Percentiles rank a stretch among this genome's conserved stretches.
Evolutionary conservation across 2,797 vertebrate species (phyloP).

Genomic region (Gymnoscopelus microlampas): DNA sequence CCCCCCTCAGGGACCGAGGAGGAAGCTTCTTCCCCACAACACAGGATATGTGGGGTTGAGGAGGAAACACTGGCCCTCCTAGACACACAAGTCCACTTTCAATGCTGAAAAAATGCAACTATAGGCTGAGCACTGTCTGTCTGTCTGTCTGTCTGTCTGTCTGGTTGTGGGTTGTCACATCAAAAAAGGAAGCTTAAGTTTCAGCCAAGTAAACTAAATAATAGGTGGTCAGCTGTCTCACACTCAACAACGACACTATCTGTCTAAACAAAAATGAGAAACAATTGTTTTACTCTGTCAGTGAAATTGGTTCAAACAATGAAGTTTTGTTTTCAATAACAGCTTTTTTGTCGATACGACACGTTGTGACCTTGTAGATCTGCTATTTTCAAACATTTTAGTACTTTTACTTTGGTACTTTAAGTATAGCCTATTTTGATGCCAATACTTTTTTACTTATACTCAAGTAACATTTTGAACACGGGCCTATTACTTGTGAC

Average conservation of each 20-base stretch:
- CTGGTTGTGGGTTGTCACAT: constrained; percentile 9
- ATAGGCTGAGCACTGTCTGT: background rate
- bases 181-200: constrained; percentile 6
- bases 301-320: background rate
- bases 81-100: constrained; percentile 52
- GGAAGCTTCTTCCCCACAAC: constrained; percentile 76
- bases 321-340: background rate
- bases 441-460: too few species aligned
- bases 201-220: constrained; percentile 7
- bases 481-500: too few species aligned
- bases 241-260: constrained; percentile 11
- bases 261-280: background rate
- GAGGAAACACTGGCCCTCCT: constrained; percentile 65
- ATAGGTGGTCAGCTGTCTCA: constrained; percentile 8
- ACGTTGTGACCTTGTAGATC: too few species aligned
- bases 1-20: constrained; percentile 67
- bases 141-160: background rate
- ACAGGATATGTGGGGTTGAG: constrained; percentile 73
- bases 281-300: background rate
- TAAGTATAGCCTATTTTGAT: too few species aligned
- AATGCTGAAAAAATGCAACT: constrained; percentile 57
- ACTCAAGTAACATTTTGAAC: too few species aligned
- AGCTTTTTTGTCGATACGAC: background rate
- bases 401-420: too few species aligned
- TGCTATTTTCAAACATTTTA: too few species aligned